These are phyloP conservation scores for Phoeniculus purpureus DNA, from an alignment of 2,797 vertebrate species.

Conservation along the genomic window DNA sequence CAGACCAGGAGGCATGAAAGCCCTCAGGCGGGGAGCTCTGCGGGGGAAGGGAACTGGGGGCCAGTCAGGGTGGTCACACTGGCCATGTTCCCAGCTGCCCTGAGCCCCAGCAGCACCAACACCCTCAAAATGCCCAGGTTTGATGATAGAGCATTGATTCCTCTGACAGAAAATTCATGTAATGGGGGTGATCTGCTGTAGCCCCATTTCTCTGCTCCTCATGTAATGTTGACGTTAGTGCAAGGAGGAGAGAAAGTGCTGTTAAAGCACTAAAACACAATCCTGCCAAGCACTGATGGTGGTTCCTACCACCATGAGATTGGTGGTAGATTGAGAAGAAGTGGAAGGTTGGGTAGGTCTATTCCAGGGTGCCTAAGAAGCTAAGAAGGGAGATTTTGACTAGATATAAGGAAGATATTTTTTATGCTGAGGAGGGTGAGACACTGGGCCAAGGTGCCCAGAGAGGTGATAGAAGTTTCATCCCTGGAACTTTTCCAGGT, in stretches of 20 bases:
- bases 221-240: not conserved
- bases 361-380: not conserved
- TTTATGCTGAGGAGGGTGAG: not conserved
- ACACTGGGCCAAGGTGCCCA: not conserved
- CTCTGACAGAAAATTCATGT: not conserved
- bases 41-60: not conserved
- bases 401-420: not conserved
- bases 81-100: not conserved
- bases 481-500: not conserved
- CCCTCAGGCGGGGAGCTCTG: not conserved
- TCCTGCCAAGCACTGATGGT: not conserved
- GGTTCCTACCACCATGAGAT: not conserved
- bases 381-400: not conserved
- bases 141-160: accelerated
- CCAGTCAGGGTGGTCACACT: not conserved
- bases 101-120: not conserved
- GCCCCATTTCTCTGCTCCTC: not conserved
- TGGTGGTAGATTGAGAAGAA: not conserved
- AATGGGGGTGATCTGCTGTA: not conserved
- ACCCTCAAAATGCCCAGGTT: not conserved
- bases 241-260: not conserved
- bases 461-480: not conserved
- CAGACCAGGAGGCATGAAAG: not conserved
- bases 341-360: not conserved
- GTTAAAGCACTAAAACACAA: not conserved